Conservation (phyloP, 1,140 invertebrate genomes). For the Lysiphlebus fabarum region DNA sequence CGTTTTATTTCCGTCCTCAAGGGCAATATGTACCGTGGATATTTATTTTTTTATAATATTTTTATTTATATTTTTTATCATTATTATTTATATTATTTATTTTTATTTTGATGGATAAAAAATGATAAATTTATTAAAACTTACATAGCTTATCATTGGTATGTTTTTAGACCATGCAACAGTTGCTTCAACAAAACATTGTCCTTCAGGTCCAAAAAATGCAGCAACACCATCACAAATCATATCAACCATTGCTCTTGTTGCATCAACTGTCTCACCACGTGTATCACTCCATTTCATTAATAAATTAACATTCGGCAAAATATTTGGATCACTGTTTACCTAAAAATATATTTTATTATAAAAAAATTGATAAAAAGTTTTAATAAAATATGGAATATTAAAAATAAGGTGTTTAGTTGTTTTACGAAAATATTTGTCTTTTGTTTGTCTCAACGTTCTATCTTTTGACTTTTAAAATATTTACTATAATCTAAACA, state of each 20-base stretch:
- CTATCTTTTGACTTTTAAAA: too few relatives aligned
- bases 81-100: neutral
- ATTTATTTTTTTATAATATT: slow-evolving; percentile 5
- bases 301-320: slow-evolving; percentile 76
- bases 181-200: slow-evolving; percentile 89
- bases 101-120: neutral
- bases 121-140: slow-evolving; percentile 43
- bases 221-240: slow-evolving; percentile 83
- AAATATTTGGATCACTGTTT: slow-evolving; percentile 70
- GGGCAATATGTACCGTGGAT: slow-evolving; percentile 12
- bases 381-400: neutral
- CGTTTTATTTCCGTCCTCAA: slow-evolving; percentile 16
- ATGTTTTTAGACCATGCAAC: slow-evolving; percentile 90
- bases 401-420: neutral
- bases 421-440: neutral
- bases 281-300: slow-evolving; percentile 86
- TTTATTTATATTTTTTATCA: slow-evolving; percentile 5
- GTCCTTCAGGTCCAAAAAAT: slow-evolving; percentile 93
- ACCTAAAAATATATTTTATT: slow-evolving; percentile 58
- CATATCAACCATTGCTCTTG: slow-evolving; percentile 85
- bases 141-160: slow-evolving; percentile 97
- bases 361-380: neutral
- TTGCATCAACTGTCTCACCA: slow-evolving; percentile 80
- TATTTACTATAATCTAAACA: too few relatives aligned
- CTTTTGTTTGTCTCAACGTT: too few relatives aligned